Base-by-base conservation (phyloP, 2,888 invertebrate genomes). In the Drosophila crucigera region DNA sequence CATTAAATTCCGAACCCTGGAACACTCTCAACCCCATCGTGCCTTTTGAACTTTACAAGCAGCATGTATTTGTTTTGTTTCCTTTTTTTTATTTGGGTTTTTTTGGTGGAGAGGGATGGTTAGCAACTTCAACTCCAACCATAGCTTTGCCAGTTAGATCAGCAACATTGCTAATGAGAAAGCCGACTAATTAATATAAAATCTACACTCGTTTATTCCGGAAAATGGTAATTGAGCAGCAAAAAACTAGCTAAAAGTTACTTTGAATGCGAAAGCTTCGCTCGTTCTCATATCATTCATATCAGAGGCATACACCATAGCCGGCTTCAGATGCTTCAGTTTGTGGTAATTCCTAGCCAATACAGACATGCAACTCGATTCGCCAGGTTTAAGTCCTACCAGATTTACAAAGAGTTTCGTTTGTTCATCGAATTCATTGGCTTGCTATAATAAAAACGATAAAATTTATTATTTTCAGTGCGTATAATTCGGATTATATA, bases 41-140 rank as follows among this genome's bases (percentile, higher is more conserved):
- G 49, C 74, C 83, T 84, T 86, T 87, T 83, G 84, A 87, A 83
- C 80, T 83, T 83, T 58, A 49, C 56, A 68, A 69, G 73, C 70
- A 47, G 58, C 49, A 10, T 11, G 33, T 64, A n/a, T 19, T 53
- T 33, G 52, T 52, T 60, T 31, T n/a, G 16, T 67, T n/a, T 33
- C 16, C 9, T 25, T 16, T 47, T 43, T 22, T 16, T 22, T 47
- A n/a, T n/a, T 41, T 41, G 3, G 6, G 11, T 22, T 7, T 47
- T 47, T 47, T 25, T 31, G 28, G 14, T 33, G 39, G 16, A 14
- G 11, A n/a, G 41, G 10, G 41, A 3, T 22, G 58, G 22, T 37
- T 71, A 64, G 50, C 64, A 61, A 37, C 49, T 55, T 54, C 54
- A 47, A 53, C 33, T 22, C 6, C 19, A n/a, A 49, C 9, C 30